phyloP scores from a whole-genome alignment of 2,888 invertebrate genomes.

The Rhopalosiphum nymphaeae region DNA sequence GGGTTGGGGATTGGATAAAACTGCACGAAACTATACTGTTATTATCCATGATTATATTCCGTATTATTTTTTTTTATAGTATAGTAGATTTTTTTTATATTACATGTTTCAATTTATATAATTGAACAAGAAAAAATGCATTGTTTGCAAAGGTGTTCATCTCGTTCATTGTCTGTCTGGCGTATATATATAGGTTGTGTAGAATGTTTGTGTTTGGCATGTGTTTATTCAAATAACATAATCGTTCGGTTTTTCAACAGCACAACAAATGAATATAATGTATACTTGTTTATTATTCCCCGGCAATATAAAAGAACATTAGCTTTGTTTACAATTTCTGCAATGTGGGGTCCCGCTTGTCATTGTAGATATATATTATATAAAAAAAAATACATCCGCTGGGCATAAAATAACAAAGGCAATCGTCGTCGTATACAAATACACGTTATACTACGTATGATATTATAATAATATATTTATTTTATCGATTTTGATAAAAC shows the following conservation, averaged over 20 bases:
- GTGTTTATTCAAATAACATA: conserved; percentile 65
- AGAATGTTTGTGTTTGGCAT: conserved; percentile 62
- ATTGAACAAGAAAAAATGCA: conserved; percentile 63
- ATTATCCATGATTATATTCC: conserved; percentile 36
- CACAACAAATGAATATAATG: conserved; percentile 60
- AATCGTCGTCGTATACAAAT: conserved; percentile 51
- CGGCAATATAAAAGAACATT: conserved; percentile 64
- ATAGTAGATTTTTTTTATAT: conserved; percentile 48
- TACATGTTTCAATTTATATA: conserved; percentile 61
- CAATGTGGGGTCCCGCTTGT: conserved; percentile 55
- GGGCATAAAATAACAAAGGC: conserved; percentile 64
- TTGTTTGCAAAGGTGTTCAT: conserved; percentile 64
- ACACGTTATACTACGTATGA: conserved; percentile 18
- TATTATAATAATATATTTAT: conserved; percentile 48
- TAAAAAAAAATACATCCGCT: conserved; percentile 56
- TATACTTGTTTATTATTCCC: conserved; percentile 64
- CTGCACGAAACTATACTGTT: conserved; percentile 42
- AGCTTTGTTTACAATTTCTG: conserved; percentile 65
- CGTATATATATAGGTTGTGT: conserved; percentile 12
- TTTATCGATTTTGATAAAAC: conserved; percentile 60
- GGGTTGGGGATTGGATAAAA: conserved; percentile 10
- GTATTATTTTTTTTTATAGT: conserved; percentile 44
- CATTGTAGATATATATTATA: conserved; percentile 56
- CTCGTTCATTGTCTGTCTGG: conserved; percentile 63
- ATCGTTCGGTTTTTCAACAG: conserved; percentile 63